These are phyloP conservation scores for Odontamblyopus lacepedii DNA, from an alignment of 2,797 vertebrate genomes.

Conservation along the genomic window DNA sequence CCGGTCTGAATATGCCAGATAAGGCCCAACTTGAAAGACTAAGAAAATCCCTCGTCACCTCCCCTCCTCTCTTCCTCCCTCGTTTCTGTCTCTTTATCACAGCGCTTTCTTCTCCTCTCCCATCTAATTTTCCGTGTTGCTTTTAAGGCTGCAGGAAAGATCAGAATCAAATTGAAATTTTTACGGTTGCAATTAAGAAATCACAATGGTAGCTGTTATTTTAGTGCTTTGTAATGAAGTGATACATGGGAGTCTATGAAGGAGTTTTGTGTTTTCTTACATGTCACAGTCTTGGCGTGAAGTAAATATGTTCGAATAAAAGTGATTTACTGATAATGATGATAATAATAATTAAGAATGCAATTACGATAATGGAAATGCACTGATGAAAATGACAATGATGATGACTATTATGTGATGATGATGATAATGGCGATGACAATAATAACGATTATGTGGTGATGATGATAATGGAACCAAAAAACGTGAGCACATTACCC, in stretches of 20 bases:
- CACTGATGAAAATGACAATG: too few species aligned
- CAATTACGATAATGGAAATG: too few species aligned
- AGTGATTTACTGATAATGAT: too few species aligned
- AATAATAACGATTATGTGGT: too few species aligned
- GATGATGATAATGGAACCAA: too few species aligned
- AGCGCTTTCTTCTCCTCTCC: slow-evolving; percentile 23
- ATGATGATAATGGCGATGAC: too few species aligned
- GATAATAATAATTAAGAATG: too few species aligned
- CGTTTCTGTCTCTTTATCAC: slow-evolving; percentile 13
- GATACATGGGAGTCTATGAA: background rate
- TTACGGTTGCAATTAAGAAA: background rate
- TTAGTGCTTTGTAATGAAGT: background rate
- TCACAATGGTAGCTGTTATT: background rate
- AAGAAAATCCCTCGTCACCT: slow-evolving; percentile 43
- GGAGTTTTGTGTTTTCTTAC: too few species aligned
- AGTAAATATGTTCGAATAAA: too few species aligned
- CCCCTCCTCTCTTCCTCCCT: slow-evolving; percentile 16
- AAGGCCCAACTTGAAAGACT: slow-evolving; percentile 48
- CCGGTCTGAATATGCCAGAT: slow-evolving; percentile 52
- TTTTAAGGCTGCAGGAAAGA: background rate
- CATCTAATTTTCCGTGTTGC: slow-evolving; percentile 11
- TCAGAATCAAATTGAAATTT: background rate
- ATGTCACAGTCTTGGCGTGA: too few species aligned
- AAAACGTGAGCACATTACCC: too few species aligned
- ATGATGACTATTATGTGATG: too few species aligned